Conservation (phyloP, 2,888 invertebrate species). For the Caradrina kadenii region DNA sequence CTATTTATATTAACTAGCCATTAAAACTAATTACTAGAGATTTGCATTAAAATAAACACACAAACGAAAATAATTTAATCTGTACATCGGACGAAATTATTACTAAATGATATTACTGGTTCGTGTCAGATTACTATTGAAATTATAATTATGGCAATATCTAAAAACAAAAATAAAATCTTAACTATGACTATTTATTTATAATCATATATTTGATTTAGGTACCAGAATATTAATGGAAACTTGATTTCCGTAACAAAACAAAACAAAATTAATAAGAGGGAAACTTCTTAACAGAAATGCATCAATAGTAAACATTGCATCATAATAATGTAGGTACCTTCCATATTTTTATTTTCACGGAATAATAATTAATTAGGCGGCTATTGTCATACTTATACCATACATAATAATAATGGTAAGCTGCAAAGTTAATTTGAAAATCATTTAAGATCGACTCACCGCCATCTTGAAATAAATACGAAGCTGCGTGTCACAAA, state of each 20-base stretch:
- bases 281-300: slow-evolving; percentile 64
- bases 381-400: slow-evolving; percentile 42
- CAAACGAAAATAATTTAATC: slow-evolving; percentile 87
- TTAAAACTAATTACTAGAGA: slow-evolving; percentile 83
- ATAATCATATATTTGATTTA: slow-evolving; percentile 66
- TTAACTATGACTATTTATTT: slow-evolving; percentile 74
- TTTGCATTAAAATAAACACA: slow-evolving; percentile 82
- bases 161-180: slow-evolving; percentile 67
- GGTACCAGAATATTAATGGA: slow-evolving; percentile 65
- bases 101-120: slow-evolving; percentile 79
- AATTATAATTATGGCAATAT: slow-evolving; percentile 85
- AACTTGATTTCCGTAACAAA: slow-evolving; percentile 63
- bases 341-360: slow-evolving; percentile 42
- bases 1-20: slow-evolving; percentile 82
- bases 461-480: slow-evolving; percentile 64
- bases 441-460: slow-evolving; percentile 42
- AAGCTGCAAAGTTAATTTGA: slow-evolving; percentile 47
- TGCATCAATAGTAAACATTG: slow-evolving; percentile 66
- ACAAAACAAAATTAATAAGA: slow-evolving; percentile 59
- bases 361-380: slow-evolving; percentile 45
- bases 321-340: slow-evolving; percentile 53
- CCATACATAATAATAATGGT: slow-evolving; percentile 49
- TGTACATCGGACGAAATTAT: slow-evolving; percentile 83
- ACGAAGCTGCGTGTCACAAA: slow-evolving; percentile 71
- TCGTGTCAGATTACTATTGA: slow-evolving; percentile 73